Evolutionary conservation across 2,888 invertebrate species (phyloP), one percentile per base, ranked within the genome.

Genomic region (Hyposoter dolosus): DNA sequence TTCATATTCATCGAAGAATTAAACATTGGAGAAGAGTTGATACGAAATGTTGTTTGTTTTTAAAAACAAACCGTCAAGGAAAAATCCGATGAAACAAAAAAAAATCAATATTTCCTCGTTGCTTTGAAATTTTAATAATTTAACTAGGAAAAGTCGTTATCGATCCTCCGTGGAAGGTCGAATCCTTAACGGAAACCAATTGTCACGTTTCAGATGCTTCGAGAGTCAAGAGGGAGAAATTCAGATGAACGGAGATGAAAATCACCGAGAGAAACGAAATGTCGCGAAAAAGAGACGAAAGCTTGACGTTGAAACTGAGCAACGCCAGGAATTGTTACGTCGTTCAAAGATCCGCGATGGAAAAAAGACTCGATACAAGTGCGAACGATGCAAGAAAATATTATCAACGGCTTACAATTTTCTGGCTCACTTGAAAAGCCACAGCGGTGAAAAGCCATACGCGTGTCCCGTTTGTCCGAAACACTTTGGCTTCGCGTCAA

Each of bases 321-420:
- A 80, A 45, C 17, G 68, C 7, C 74, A 72, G 3, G 50, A 83
- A 81, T 74, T 88, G 19, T 32, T 32, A 4, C 32, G 75, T 1
- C 32, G 75, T 1, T 85, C 91, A 4, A 90, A 85, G 83, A 65
- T 90, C 4, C 89, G 90, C 15, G 92, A 94, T 0, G 94, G 95
- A 89, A 95, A 95, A 0, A 94, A 94, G 76, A 93, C 94, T 2
- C 95, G 93, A 88, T 96, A 95, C 91, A 94, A 94, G 76, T 96
- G 96, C 90, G 94, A 92, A 40, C 92, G 94, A 9, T 96, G 96
- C 91, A 95, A 95, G 0, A 96, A 95, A 91, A 94, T 94, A 81
- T 92, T 96, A n/a, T 95, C 95, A 86, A 96, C 96, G 0, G 92
- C 95, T 6, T 96, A 96, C 92, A 96, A 91, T 83, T 90, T 91